Percentiles rank a stretch among this genome's conserved stretches.
Evolutionary conservation across 1,140 invertebrate genomes (phyloP).

Genomic region (Drosophila jambulina): DNA sequence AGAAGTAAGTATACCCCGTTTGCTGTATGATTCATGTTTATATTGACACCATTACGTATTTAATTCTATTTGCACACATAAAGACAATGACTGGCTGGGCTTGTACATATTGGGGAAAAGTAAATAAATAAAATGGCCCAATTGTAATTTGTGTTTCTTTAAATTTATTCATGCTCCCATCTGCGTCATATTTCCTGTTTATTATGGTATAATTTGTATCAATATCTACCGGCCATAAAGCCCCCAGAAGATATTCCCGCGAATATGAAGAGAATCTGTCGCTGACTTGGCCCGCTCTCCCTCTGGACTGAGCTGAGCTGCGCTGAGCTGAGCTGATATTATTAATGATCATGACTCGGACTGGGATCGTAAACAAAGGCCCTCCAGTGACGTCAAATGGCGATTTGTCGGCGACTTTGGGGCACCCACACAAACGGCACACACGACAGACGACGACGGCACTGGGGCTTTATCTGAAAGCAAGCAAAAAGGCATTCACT

Average conservation of each 20-base stretch:
- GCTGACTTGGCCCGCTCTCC: background rate
- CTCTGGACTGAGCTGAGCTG: conserved; percentile 11
- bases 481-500: conserved; percentile 40
- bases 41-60: conserved; percentile 5
- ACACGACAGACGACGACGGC: background rate
- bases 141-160: conserved; percentile 5
- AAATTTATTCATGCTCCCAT: conserved; percentile 6
- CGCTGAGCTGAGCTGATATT: conserved; percentile 47
- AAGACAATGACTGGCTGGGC: background rate
- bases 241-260: conserved; percentile 11
- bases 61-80: background rate
- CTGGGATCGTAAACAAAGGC: conserved; percentile 48
- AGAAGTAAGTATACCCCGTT: background rate
- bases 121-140: conserved; percentile 9
- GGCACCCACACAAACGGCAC: conserved; percentile 25
- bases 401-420: conserved; percentile 42
- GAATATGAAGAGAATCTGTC: conserved; percentile 1
- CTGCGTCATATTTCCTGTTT: conserved; percentile 35
- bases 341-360: conserved; percentile 61
- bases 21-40: background rate
- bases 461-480: conserved; percentile 35
- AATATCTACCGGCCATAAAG: conserved; percentile 25
- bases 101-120: background rate
- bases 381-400: conserved; percentile 65
- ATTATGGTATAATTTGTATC: conserved; percentile 25